phyloP scores from a whole-genome alignment of 1,140 invertebrate species.

The Globodera ellingtonae region DNA sequence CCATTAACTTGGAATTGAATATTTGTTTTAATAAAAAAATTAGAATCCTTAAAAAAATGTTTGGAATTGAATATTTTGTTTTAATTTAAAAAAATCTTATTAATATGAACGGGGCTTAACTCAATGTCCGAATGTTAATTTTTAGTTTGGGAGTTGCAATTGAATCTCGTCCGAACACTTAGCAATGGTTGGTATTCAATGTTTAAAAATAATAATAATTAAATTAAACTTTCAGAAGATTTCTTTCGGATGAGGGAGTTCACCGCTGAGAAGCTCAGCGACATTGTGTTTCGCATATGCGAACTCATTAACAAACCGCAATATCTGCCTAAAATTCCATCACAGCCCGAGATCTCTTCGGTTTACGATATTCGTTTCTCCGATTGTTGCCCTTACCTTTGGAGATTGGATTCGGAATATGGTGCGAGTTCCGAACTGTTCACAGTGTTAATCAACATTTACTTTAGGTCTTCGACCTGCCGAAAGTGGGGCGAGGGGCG shows the following conservation, averaged over 20 bases:
- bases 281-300: constrained; percentile 46
- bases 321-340: constrained; percentile 49
- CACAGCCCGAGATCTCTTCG: constrained; percentile 30
- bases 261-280: constrained; percentile 49
- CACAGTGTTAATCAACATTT: not conserved
- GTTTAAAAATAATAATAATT: constrained; percentile 1
- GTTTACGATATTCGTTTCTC: constrained; percentile 51
- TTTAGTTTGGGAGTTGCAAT: constrained; percentile 48
- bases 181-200: constrained; percentile 38
- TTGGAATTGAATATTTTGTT: too few species aligned
- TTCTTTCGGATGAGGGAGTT: constrained; percentile 53
- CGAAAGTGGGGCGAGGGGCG: constrained; percentile 5
- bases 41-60: too few species aligned
- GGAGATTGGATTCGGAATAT: constrained; percentile 45
- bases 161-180: constrained; percentile 49
- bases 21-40: too few species aligned
- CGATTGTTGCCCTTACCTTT: constrained; percentile 52
- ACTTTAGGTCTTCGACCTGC: constrained; percentile 16
- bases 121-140: not conserved
- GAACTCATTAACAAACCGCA: constrained; percentile 48
- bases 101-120: too few species aligned
- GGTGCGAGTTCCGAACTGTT: constrained; percentile 13
- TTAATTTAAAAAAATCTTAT: too few species aligned
- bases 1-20: too few species aligned
- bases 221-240: constrained; percentile 44